Evolutionary conservation across 53 echinoderm and acorn worm genomes (phyloP), one percentile per base, ranked within the genome.

Genomic region (Antedon mediterranea): DNA sequence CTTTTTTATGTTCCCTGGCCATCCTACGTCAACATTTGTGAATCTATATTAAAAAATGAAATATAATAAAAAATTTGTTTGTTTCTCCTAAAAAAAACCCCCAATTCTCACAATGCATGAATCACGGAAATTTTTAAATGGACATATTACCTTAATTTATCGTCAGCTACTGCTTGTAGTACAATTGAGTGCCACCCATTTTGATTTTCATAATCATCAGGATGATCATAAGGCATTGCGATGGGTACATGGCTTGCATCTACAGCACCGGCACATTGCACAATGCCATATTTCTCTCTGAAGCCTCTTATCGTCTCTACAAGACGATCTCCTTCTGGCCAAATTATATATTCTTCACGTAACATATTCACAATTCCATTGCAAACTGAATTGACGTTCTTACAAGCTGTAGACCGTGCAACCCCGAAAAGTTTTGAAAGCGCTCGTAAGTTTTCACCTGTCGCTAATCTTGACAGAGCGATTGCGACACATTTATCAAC

Each of bases 371-470:
- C 78, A 18, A 90, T 86, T 31, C 78, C 84, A 33, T 34, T 27
- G 76, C 81, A 80, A 30, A 80, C 78, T 70, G 83, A 78, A 71
- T 87, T 85, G 7, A 85, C 83, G 28, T 87, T 83, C 4, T 43
- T 72, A 43, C 85, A 88, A 7, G 72, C 85, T 13, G 81, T 85
- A 15, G 79, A 80, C 32, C 80, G 57, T 7, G 73, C 84, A 57
- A 86, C 79, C 5, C 91, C 91, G 85, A 85, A 91, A 0, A 91
- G 76, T 20, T 83, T 74, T 23, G 85, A 81, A 31, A 91, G 80
- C 15, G 86, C 88, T 13, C 86, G 74, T 33, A 85, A 90, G 23
- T 87, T 85, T 4, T 71, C 43, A 74, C 87, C 87, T 43, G 85
- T 90, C 0, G 86, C 82, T 26, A 91, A 29, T 72, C 91, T 27